Evolutionary conservation across 2,797 vertebrate species (phyloP).

Genomic region (Hemibagrus guttatus): DNA sequence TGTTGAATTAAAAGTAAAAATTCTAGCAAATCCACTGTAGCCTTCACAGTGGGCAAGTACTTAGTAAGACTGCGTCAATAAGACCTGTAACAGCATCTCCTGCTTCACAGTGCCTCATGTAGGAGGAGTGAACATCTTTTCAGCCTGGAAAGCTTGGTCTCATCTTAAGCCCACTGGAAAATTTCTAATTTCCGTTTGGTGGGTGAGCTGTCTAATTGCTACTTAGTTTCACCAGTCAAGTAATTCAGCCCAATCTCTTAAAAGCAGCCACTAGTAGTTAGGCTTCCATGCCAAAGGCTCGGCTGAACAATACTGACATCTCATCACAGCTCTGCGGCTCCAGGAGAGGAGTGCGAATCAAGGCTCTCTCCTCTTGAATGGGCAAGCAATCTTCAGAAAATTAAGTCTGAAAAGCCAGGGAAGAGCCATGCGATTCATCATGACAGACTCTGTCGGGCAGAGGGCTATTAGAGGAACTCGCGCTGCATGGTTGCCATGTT

Average conservation of each 20-base stretch:
- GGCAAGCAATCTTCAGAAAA: conserved; percentile 84
- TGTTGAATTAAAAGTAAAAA: not conserved
- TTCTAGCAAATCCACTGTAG: not conserved
- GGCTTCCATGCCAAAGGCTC: conserved; percentile 61
- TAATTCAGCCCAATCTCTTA: conserved; percentile 72
- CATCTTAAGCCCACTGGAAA: conserved; percentile 73
- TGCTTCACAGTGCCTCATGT: conserved; percentile 56
- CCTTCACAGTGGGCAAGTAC: conserved; percentile 14
- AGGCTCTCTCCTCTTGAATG: conserved; percentile 79
- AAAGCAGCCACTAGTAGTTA: conserved; percentile 72
- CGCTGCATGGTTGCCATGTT: conserved; percentile 49
- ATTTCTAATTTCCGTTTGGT: conserved; percentile 74
- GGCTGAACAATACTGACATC: conserved; percentile 70
- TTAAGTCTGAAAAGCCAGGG: conserved; percentile 80
- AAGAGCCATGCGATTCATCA: conserved; percentile 76
- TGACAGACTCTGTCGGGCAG: conserved; percentile 74
- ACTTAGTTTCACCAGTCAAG: conserved; percentile 72
- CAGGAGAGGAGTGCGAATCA: conserved; percentile 64
- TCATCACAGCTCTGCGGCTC: conserved; percentile 65
- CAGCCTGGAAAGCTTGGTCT: conserved; percentile 60
- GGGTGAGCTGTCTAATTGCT: conserved; percentile 74
- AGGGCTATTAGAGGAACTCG: conserved; percentile 69
- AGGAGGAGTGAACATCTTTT: conserved; percentile 59
- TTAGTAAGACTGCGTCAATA: conserved; percentile 51
- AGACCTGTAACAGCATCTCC: conserved; percentile 55